Evolutionary conservation across 2,113 vertebrate genomes (phyloP).

Genomic region (Pardalotus punctatus): DNA sequence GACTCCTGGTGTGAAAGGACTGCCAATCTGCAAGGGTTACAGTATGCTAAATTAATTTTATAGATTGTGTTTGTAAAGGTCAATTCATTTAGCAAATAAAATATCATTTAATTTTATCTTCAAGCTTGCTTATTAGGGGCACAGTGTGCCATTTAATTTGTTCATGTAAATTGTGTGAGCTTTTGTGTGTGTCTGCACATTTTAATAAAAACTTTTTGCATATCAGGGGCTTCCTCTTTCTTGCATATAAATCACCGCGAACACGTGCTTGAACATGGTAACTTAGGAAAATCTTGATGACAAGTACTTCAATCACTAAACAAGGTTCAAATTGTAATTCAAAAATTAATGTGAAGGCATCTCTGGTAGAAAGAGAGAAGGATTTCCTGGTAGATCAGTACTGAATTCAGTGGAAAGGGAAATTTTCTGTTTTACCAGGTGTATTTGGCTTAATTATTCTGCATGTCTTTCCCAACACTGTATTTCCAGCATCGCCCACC

Average conservation of each 20-base stretch:
- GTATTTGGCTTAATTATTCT: not conserved
- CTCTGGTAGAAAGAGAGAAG: not conserved
- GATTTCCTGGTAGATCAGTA: not conserved
- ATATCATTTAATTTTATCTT: slow-evolving; percentile 12
- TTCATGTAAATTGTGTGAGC: not conserved
- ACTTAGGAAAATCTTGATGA: not conserved
- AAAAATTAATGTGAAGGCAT: not conserved
- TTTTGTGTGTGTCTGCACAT: not conserved
- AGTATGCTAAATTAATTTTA: slow-evolving; percentile 12
- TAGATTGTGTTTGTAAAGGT: slow-evolving; percentile 19
- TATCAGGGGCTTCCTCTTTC: not conserved
- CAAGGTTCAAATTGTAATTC: not conserved
- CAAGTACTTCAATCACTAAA: not conserved
- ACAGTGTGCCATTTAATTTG: not conserved
- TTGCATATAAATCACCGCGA: not conserved
- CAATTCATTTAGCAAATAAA: slow-evolving; percentile 35
- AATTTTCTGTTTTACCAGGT: not conserved
- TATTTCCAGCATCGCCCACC: not conserved
- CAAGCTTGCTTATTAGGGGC: not conserved
- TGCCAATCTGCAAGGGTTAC: not conserved
- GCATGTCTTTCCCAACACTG: not conserved
- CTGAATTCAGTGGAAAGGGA: not conserved
- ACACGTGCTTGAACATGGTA: not conserved
- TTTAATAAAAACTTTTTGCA: not conserved
- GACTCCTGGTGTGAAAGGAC: not conserved